phyloP scores from a whole-genome alignment of 2,797 vertebrate genomes.

The Hypotaenidia okinawae region DNA sequence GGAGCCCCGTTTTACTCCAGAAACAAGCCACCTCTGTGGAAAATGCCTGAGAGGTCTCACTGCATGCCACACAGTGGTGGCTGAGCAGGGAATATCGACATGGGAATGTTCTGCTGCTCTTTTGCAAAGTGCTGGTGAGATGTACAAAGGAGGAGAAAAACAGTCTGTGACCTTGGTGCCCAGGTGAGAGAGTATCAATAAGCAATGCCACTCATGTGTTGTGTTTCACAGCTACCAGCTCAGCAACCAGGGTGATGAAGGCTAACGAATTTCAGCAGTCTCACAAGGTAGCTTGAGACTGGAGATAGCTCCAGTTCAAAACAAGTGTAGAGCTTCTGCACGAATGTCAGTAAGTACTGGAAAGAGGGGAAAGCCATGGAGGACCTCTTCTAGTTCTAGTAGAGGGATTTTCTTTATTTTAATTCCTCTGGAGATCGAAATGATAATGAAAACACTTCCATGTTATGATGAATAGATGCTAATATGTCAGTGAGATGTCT shows the following conservation, averaged over 20 bases:
- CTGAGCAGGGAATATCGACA: too few species aligned
- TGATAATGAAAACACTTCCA: not conserved
- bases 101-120: too few species aligned
- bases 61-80: too few species aligned
- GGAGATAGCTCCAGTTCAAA: not conserved
- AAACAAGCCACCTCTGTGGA: not conserved
- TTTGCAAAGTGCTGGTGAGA: too few species aligned
- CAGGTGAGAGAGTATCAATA: too few species aligned
- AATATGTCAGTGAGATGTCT: fast-evolving
- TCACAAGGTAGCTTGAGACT: not conserved
- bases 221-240: not conserved
- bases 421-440: not conserved
- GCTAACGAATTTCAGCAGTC: not conserved
- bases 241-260: not conserved
- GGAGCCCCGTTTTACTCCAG: not conserved
- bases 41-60: not conserved
- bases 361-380: not conserved
- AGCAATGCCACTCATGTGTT: too few species aligned
- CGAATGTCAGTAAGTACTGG: not conserved
- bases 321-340: not conserved
- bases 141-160: too few species aligned
- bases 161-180: too few species aligned
- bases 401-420: not conserved
- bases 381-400: not conserved
- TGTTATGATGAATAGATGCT: not conserved